Evolutionary conservation across 2,113 vertebrate species (phyloP).

Genomic region (Marmota monax): DNA sequence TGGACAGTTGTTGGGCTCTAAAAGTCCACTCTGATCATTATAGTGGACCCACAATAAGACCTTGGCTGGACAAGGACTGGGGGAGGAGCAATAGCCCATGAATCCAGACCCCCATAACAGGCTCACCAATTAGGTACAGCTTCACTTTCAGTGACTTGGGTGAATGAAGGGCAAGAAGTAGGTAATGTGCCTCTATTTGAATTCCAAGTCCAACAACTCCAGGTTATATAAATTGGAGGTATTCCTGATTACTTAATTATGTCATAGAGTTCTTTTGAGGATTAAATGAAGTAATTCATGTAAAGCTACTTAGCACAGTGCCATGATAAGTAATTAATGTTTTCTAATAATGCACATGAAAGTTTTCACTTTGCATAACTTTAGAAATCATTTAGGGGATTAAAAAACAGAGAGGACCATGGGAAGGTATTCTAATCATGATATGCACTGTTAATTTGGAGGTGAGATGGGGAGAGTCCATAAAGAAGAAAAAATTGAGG

Average conservation of each 20-base stretch:
- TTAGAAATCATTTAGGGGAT: conserved; percentile 59
- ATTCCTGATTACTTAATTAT: conserved; percentile 30
- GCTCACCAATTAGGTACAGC: background rate
- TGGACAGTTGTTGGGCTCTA: background rate
- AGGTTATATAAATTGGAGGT: conserved; percentile 25
- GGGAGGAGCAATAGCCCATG: background rate
- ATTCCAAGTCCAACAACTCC: conserved; percentile 44
- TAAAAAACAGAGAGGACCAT: conserved; percentile 37
- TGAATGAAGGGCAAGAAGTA: conserved; percentile 14
- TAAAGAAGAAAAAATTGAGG: conserved; percentile 8
- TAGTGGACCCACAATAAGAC: background rate
- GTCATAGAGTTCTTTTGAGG: conserved; percentile 50
- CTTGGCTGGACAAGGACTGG: background rate
- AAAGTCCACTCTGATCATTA: background rate
- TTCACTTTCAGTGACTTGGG: background rate
- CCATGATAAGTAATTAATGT: conserved; percentile 57
- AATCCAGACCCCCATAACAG: background rate
- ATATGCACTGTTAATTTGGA: conserved; percentile 55
- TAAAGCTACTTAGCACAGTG: conserved; percentile 62
- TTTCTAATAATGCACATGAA: conserved; percentile 55
- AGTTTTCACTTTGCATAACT: conserved; percentile 62
- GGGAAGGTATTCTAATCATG: conserved; percentile 27
- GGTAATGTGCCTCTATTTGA: conserved; percentile 13
- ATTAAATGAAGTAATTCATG: conserved; percentile 67
- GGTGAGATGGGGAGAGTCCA: background rate